Conservation (phyloP, 2,888 invertebrate species). For the Zonitis immaculata region DNA sequence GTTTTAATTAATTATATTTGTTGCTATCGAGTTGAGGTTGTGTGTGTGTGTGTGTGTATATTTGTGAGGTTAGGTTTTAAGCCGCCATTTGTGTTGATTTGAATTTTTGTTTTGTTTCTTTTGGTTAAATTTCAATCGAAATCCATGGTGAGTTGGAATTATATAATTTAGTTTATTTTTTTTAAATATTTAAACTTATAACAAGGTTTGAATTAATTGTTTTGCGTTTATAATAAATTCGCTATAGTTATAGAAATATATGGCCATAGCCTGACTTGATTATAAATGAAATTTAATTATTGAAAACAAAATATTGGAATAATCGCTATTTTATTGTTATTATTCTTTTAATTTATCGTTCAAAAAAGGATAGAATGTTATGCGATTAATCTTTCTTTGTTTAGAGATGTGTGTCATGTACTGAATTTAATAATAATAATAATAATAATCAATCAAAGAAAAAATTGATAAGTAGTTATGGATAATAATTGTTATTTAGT, state of each 20-base stretch:
- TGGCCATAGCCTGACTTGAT: neutral
- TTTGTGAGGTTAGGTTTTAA: neutral
- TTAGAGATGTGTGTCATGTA: neutral
- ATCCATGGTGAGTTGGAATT: slow-evolving; percentile 28
- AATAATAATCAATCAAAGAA: too few species aligned
- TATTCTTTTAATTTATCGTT: neutral
- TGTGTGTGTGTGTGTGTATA: neutral
- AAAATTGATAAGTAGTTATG: too few species aligned
- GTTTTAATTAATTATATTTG: too few species aligned
- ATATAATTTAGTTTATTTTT: neutral
- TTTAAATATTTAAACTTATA: neutral
- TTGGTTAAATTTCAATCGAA: slow-evolving; percentile 25
- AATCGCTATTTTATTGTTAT: too few species aligned
- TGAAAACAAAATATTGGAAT: too few species aligned
- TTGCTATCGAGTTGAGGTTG: too few species aligned
- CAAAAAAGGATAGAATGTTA: neutral
- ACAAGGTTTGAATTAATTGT: neutral
- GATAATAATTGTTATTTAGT: too few species aligned
- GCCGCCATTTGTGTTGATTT: neutral
- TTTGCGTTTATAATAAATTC: too few species aligned
- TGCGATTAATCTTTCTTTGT: neutral
- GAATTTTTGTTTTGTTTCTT: neutral
- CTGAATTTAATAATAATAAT: neutral
- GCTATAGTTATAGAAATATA: too few species aligned
- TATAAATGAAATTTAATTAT: neutral